phyloP scores from a whole-genome alignment of 2,113 vertebrate genomes.

The Nothobranchius furzeri region DNA sequence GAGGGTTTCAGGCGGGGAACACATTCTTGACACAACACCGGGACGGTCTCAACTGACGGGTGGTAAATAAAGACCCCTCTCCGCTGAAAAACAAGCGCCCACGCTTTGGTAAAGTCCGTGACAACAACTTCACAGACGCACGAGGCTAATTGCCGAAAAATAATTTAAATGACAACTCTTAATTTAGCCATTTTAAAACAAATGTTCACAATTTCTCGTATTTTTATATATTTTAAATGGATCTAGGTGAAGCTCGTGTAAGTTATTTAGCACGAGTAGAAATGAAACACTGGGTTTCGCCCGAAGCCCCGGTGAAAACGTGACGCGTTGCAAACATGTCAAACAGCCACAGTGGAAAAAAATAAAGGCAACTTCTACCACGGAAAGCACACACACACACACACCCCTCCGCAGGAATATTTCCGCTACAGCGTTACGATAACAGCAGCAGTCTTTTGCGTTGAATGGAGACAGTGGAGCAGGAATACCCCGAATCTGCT shows the following conservation, averaged over 20 bases:
- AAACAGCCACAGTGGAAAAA: constrained; percentile 53
- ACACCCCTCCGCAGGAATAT: constrained; percentile 28
- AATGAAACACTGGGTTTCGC: no score
- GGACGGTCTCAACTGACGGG: constrained; percentile 20
- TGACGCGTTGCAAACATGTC: background rate
- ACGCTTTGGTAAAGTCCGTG: background rate
- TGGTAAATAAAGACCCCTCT: background rate
- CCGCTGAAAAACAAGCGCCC: background rate
- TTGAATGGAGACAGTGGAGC: constrained; percentile 29
- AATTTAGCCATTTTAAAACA: background rate
- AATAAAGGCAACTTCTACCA: constrained; percentile 36
- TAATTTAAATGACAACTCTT: no score
- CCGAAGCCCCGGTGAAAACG: background rate
- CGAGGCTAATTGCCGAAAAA: no score
- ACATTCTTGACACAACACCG: no score
- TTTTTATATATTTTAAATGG: no score
- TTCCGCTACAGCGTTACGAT: constrained; percentile 54
- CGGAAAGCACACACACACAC: constrained; percentile 46
- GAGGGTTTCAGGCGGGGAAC: no score
- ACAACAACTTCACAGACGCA: no score
- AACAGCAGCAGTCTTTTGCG: constrained; percentile 26
- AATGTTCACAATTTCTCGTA: no score
- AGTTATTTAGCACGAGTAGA: no score
- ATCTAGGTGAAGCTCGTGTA: no score
- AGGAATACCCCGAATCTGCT: background rate